Conservation (phyloP, 2,113 vertebrate species). For the Catharus bicknelli region DNA sequence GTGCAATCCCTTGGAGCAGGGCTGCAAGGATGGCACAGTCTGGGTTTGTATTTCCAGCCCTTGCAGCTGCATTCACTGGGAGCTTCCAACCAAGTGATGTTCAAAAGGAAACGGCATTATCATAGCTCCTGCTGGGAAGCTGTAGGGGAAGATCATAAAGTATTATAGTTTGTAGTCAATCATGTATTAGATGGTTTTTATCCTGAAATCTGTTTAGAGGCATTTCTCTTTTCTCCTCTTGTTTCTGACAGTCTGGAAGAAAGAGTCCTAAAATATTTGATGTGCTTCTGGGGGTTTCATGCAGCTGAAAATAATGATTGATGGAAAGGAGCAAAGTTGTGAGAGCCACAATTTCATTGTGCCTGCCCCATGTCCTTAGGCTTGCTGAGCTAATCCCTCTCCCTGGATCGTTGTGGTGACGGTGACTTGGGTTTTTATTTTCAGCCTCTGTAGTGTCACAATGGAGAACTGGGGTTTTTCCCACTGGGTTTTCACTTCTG, state of each 20-base stretch:
- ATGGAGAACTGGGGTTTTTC: neutral
- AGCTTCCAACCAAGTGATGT: neutral
- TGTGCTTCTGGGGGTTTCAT: neutral
- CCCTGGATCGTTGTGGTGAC: fast-evolving
- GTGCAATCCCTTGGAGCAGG: fast-evolving
- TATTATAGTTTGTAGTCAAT: neutral
- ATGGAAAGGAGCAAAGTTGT: neutral
- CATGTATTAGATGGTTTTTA: neutral
- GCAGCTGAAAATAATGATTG: neutral
- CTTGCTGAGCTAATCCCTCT: neutral
- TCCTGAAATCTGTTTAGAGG: neutral
- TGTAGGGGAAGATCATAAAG: neutral
- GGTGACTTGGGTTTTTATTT: neutral
- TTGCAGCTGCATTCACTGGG: neutral
- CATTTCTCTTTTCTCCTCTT: neutral
- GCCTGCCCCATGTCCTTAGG: neutral
- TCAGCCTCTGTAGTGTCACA: neutral
- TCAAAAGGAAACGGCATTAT: neutral
- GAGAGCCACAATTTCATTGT: neutral
- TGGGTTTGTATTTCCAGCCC: neutral
- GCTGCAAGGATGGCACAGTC: neutral
- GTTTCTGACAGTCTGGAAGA: neutral
- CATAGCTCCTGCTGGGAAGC: conserved; percentile 1
- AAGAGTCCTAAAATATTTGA: neutral
- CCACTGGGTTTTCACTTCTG: neutral